Conservation (phyloP, 1,140 invertebrate species). For the Galleria mellonella region DNA sequence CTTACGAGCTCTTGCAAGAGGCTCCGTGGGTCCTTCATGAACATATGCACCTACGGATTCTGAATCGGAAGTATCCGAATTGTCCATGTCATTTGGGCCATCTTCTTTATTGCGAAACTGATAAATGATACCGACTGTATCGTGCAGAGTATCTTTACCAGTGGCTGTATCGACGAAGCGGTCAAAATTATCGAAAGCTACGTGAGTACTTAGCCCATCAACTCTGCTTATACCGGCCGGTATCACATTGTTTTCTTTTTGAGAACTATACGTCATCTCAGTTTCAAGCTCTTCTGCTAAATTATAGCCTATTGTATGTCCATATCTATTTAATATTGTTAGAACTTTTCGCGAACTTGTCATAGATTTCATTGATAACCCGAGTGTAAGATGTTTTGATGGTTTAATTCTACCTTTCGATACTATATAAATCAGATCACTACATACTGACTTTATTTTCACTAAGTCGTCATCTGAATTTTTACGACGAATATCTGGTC, state of each 20-base stretch:
- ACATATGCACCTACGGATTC: too few species aligned
- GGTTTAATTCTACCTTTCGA: constrained; percentile 28
- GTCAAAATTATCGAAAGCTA: constrained; percentile 25
- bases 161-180: constrained; percentile 56
- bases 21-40: too few species aligned
- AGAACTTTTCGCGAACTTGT: constrained; percentile 36
- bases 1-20: too few species aligned
- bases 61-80: too few species aligned
- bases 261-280: constrained; percentile 15
- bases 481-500: constrained; percentile 22
- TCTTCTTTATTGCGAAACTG: too few species aligned
- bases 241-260: constrained; percentile 6
- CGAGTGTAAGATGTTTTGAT: constrained; percentile 35
- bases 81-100: too few species aligned
- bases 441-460: constrained; percentile 36
- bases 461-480: constrained; percentile 14
- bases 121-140: constrained; percentile 68
- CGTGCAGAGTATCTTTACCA: constrained; percentile 63
- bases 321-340: constrained; percentile 40
- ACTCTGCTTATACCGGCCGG: constrained; percentile 10
- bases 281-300: constrained; percentile 26
- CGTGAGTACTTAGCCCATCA: constrained; percentile 22
- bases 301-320: constrained; percentile 37
- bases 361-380: constrained; percentile 37
- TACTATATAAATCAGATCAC: constrained; percentile 37